phyloP scores from a whole-genome alignment of 2,888 invertebrate genomes.

The Agonopterix alstromeriana region DNA sequence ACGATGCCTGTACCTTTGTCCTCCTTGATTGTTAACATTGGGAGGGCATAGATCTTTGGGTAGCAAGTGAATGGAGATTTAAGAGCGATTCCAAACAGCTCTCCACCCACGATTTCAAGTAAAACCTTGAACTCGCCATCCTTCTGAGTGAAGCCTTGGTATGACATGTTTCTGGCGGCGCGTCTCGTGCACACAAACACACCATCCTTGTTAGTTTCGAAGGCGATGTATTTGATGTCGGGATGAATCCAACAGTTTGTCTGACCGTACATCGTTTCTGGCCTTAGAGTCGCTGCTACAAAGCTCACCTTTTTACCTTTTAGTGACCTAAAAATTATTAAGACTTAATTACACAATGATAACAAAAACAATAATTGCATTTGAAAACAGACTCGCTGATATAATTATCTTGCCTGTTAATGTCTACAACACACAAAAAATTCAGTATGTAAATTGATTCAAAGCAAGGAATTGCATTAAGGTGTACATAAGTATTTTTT shows the following conservation, averaged over 20 bases:
- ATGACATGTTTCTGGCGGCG: conserved; percentile 96
- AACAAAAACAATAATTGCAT: too few relatives aligned
- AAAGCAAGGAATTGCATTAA: too few relatives aligned
- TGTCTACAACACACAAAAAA: too few relatives aligned
- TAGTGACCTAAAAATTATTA: conserved; percentile 58
- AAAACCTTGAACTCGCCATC: conserved; percentile 88
- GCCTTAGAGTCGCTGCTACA: conserved; percentile 98
- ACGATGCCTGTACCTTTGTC: conserved; percentile 99
- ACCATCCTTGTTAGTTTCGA: conserved; percentile 82
- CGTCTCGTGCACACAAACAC: conserved; percentile 92
- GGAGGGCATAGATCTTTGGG: conserved; percentile 91
- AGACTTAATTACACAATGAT: too few relatives aligned
- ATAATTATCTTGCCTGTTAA: too few relatives aligned
- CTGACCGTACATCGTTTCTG: conserved; percentile 99
- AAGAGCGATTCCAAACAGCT: conserved; percentile 89
- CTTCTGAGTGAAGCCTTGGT: conserved; percentile 90
- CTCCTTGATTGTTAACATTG: conserved; percentile 98
- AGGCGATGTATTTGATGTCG: conserved; percentile 94
- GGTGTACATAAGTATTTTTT: too few relatives aligned
- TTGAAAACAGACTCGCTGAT: too few relatives aligned
- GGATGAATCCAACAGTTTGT: conserved; percentile 99
- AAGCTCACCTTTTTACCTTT: conserved; percentile 81
- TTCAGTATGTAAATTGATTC: too few relatives aligned
- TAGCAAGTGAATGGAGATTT: conserved; percentile 91
- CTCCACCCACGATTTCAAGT: conserved; percentile 81